Evolutionary conservation across 2,888 invertebrate species (phyloP).

Genomic region (Ectropis crepuscularia): DNA sequence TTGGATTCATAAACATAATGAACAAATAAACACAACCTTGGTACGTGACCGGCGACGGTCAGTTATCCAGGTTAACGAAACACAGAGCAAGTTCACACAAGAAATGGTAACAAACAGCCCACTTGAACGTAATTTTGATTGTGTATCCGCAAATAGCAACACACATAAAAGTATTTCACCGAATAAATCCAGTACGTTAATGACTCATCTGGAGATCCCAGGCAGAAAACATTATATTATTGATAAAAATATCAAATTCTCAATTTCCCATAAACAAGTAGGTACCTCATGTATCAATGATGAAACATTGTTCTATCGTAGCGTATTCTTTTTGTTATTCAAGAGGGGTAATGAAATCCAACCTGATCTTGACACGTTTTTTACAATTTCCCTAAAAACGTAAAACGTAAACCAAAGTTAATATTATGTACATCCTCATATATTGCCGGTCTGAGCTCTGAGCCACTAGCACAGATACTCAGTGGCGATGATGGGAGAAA

Average conservation of each 20-base stretch:
- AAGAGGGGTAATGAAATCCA: too few species aligned
- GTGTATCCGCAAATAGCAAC: constrained; percentile 17
- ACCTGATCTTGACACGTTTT: neutral
- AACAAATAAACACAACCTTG: constrained; percentile 30
- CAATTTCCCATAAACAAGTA: constrained; percentile 49
- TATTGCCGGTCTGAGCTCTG: too few species aligned
- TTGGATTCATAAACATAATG: constrained; percentile 25
- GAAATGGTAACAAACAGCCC: constrained; percentile 25
- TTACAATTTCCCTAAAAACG: neutral
- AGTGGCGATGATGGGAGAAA: too few species aligned
- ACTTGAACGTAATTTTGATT: constrained; percentile 24
- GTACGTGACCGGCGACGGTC: constrained; percentile 23
- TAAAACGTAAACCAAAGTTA: neutral
- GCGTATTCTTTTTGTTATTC: neutral
- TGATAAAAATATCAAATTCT: constrained; percentile 41
- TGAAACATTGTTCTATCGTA: constrained; percentile 33
- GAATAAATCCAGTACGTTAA: constrained; percentile 40
- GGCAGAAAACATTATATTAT: constrained; percentile 39
- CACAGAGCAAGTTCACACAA: constrained; percentile 22
- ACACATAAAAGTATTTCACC: constrained; percentile 47
- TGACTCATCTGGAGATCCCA: constrained; percentile 48
- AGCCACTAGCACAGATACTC: too few species aligned
- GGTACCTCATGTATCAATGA: constrained; percentile 49
- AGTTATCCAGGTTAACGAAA: constrained; percentile 29
- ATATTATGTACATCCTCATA: too few species aligned